Base-by-base conservation (phyloP, 2,888 invertebrate genomes). In the Drosophila lacicola region DNA sequence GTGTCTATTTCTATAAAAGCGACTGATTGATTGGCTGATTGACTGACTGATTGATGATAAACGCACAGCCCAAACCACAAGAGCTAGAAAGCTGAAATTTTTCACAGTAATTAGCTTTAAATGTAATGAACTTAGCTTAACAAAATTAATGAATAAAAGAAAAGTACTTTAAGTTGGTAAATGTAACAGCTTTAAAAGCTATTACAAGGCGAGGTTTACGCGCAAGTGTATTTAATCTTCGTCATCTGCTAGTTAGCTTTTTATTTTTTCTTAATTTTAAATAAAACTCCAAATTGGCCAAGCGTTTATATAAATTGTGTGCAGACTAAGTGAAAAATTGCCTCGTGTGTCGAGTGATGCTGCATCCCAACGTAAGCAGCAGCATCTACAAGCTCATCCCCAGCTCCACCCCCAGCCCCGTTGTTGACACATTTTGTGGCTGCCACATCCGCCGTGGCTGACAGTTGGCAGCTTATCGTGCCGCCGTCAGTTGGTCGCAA, bases 241-340 rank as follows among this genome's bases (percentile, higher is more conserved):
- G 4, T 11, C n/a, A 34, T 13, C 9, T 0, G 13, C 5, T 4
- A 17, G 11, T 19, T 13, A 11, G 37, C 25, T 29, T 29, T 10
- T 6, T 25, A 6, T 29, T 13, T 57, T 56, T 44, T 17, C 9
- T 36, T 21, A 33, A 19, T 54, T 49, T 25, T 9, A 10, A n/a
- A 13, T 19, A 10, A 70, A 13, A 14, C 10, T 17, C 13, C 13
- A 50, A 55, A 53, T 55, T 68, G 57, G 61, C 54, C 10, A 49
- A 73, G 29, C 47, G 74, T 56, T 82, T 74, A 73, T 69, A 51
- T 70, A 56, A 85, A 82, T 85, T 70, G 74, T 67, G 64, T 39
- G 67, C 67, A 63, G 64, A 74, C 73, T 63, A 61, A 80, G 63
- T 74, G 65, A 70, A 82, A 78, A 70, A 54, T 70, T 42, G 53